Evolutionary conservation across 1,140 invertebrate species (phyloP), one percentile per base, ranked within the genome.

Genomic region (Drosophila arawakana): DNA sequence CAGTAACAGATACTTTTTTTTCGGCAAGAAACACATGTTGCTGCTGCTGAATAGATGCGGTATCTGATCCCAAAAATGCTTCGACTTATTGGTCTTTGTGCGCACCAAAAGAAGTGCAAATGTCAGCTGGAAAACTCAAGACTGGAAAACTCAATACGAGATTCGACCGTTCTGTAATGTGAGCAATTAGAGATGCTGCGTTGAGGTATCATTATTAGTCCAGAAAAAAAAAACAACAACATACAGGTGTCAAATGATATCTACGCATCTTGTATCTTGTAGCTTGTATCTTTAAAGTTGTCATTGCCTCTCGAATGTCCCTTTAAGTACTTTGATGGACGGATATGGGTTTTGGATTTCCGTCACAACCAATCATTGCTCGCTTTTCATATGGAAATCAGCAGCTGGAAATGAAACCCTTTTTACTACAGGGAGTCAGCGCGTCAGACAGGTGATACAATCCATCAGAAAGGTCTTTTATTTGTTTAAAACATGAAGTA

Each of bases 21-120:
- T 59, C 66, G 71, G 25, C 25, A 11, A 65, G 75, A 63, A 78
- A 81, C 75, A 85, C 85, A 82, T 86, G 78, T 80, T 67, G 60
- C 50, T 65, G 60, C 50, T 65, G 50, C 50, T 66, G 74, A 71
- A 82, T 73, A 76, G 81, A 85, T 71, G 5, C 15, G 46, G 43
- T 65, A 49, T 77, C 35, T 44, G 44, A 52, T 35, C 66, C 39
- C 52, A 13, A 78, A 55, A 7, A 3, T 15, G 50, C 50, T 73
- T 80, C 84, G 83, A 86, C 83, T 86, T 86, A 86, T 86, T 86
- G 83, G 84, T 86, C 83, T 69, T 73, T 85, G 81, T 85, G 30
- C 30, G 47, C 15, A 52, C 57, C 25, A 30, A 5, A 30, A 54
- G 54, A 78, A 78, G 81, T 81, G 81, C 75, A 85, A 85, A 81